These are phyloP conservation scores for Encarsia formosa DNA, from an alignment of 2,888 invertebrate species.

Conservation along the genomic window DNA sequence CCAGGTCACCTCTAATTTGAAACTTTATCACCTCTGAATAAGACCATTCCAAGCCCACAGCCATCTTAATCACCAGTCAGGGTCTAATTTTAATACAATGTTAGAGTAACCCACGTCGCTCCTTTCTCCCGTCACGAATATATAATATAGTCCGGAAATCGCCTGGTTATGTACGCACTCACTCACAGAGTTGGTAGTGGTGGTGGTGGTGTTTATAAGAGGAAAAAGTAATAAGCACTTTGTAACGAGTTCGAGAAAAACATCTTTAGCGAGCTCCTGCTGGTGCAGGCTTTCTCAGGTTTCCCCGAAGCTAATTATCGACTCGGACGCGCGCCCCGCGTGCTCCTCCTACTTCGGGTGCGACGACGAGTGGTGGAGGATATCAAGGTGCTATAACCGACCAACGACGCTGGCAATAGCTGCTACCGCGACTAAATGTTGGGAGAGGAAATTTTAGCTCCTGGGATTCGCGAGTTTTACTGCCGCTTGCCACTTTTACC, in stretches of 20 bases:
- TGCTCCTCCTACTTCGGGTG: background rate
- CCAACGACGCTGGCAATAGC: too few relatives aligned
- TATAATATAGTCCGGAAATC: background rate
- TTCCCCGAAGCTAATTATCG: constrained; percentile 20
- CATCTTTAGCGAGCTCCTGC: constrained; percentile 4
- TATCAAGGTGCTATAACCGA: background rate
- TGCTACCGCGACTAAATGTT: too few relatives aligned
- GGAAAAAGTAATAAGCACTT: constrained; percentile 26
- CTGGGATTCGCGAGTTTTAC: too few relatives aligned
- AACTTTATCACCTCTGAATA: too few relatives aligned
- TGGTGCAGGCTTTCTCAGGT: constrained; percentile 13
- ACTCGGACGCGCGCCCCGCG: background rate
- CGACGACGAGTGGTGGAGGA: background rate
- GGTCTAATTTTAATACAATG: constrained; percentile 26
- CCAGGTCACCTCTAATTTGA: too few relatives aligned
- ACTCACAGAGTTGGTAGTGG: background rate
- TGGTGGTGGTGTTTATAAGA: background rate
- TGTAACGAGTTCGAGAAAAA: constrained; percentile 22
- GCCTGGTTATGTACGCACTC: background rate
- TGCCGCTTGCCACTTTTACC: too few relatives aligned
- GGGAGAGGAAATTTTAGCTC: too few relatives aligned
- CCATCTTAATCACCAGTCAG: background rate
- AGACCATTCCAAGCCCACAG: constrained; percentile 7
- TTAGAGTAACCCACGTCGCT: constrained; percentile 9
- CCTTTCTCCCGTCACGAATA: constrained; percentile 10